Evolutionary conservation across 2,888 invertebrate genomes (phyloP), one percentile per base, ranked within the genome.

Genomic region (Aporophyla lueneburgensis): DNA sequence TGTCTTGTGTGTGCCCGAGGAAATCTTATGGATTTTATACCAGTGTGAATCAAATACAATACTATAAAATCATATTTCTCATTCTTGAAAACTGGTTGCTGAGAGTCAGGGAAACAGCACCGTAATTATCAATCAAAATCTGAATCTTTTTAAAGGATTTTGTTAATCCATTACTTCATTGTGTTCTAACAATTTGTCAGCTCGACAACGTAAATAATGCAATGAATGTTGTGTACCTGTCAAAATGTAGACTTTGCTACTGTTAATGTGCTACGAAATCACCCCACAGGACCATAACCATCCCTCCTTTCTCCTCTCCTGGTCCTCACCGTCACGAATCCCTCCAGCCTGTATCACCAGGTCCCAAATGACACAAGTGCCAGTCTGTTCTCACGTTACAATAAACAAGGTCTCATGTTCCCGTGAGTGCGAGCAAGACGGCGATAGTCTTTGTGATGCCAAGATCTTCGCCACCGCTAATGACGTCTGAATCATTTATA

Each of bases 401-500:
- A 90, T 88, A 92, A 93, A 88, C 92, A 86, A 61, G 76, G 77
- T 78, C 73, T 82, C 74, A 71, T 63, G 65, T 76, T 43, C 71
- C 87, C 77, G 85, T 6, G 88, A 86, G 85, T 70, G 83, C 54
- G 87, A 89, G 76, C n/a, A 89, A 87, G 90, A 88, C 49, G 58
- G 80, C 71, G 40, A 72, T 46, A 78, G 72, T 77, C 85, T 91
- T 88, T 88, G 86, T 89, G 86, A 82, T 85, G 83, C 79, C 76
- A 84, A 89, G 88, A 87, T 91, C 85, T 87, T 86, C 86, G 76
- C 86, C 78, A 80, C 82, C 88, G 87, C 91, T 94, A 94, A 94
- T 94, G 94, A 94, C 87, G 92, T 89, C 90, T 82, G 89, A 87
- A 87, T 88, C 88, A 90, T 91, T 91, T 91, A 90, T 91, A 89